Conservation (phyloP, 2,113 vertebrate genomes). For the Copsychus sechellarum region DNA sequence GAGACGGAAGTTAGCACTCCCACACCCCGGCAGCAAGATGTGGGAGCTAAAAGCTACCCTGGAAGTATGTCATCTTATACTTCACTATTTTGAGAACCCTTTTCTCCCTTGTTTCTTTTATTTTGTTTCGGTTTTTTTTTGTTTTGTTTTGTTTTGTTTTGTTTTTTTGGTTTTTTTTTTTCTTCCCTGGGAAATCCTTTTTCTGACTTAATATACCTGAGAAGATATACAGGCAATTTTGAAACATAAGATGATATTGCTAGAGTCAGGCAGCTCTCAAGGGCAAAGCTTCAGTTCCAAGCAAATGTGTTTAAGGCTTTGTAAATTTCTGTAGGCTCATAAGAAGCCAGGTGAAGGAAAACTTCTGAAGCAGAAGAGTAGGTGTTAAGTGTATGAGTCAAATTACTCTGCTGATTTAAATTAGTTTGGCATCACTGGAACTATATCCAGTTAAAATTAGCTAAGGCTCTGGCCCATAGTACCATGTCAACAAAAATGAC, state of each 20-base stretch:
- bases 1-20: conserved; percentile 31
- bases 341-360: conserved; percentile 39
- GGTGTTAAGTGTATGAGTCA: background rate
- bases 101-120: too few species aligned
- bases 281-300: conserved; percentile 6
- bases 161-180: too few species aligned
- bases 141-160: too few species aligned
- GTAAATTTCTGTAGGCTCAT: conserved; percentile 6
- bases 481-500: background rate
- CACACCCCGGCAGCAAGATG: conserved; percentile 29
- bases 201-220: conserved; percentile 14
- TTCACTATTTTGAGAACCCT: background rate
- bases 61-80: conserved; percentile 34
- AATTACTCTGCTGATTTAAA: conserved; percentile 42
- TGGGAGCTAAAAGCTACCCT: conserved; percentile 42
- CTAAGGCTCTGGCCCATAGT: background rate
- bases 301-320: conserved; percentile 23
- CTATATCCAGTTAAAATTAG: conserved; percentile 19
- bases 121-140: too few species aligned
- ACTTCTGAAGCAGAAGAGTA: conserved; percentile 38
- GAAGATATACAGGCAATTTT: background rate
- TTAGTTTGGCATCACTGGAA: conserved; percentile 5
- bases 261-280: background rate
- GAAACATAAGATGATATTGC: background rate
- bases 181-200: background rate